Percentiles rank a stretch among this genome's conserved stretches.
These are phyloP conservation scores for Trididemnum nubilum DNA, from an alignment of 23 tunicate species.

Conservation along the genomic window DNA sequence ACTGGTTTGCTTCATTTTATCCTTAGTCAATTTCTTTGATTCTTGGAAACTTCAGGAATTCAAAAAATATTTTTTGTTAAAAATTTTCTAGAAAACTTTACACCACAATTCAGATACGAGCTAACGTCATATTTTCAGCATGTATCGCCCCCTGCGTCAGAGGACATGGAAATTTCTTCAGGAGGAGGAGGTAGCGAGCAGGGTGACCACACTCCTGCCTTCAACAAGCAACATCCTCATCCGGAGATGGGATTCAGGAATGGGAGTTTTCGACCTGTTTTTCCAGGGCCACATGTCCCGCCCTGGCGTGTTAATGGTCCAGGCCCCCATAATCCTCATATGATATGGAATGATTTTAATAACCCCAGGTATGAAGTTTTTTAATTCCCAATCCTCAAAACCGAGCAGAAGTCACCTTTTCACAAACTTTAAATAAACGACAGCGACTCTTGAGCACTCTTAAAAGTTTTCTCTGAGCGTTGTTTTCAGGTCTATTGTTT, in stretches of 20 bases:
- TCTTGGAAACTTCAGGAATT: no score
- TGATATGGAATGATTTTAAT: constrained; percentile 51
- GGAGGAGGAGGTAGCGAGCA: constrained; percentile 58
- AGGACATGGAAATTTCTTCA: constrained; percentile 84
- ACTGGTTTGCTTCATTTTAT: no score
- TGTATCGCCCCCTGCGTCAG: constrained; percentile 28
- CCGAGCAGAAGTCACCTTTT: no score
- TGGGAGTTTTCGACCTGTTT: constrained; percentile 13
- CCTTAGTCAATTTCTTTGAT: no score
- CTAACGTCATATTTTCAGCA: constrained; percentile 4
- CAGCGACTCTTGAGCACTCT: background rate
- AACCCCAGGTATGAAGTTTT: constrained; percentile 33
- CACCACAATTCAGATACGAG: no score
- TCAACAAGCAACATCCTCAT: constrained; percentile 25
- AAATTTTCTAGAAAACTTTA: no score
- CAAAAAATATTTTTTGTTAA: no score
- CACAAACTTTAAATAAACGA: no score
- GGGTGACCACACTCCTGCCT: background rate
- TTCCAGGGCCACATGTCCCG: constrained; percentile 31
- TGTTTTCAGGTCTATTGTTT: no score
- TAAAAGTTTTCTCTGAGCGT: no score
- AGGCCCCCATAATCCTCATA: constrained; percentile 1
- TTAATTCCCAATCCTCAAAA: no score
- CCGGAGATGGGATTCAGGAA: constrained; percentile 14
- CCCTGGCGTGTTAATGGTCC: constrained; percentile 29